Evolutionary conservation across 2,113 vertebrate species (phyloP).

Genomic region (Melanotaenia duboulayi): DNA sequence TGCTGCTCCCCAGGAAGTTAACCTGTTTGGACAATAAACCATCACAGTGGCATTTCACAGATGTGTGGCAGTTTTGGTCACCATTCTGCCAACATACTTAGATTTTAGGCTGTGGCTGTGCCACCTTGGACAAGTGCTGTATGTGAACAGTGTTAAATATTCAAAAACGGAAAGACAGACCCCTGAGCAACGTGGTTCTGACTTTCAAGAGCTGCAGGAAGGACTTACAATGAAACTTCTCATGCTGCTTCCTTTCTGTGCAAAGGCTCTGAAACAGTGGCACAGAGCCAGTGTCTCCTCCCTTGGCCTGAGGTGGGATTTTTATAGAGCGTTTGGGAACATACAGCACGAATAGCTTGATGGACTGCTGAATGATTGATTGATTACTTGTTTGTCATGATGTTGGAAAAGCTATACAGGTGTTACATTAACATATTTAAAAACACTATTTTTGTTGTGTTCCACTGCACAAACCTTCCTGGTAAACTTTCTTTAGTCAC

Average conservation of each 20-base stretch:
- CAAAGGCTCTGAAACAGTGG: slow-evolving; percentile 50
- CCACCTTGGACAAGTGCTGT: slow-evolving; percentile 6
- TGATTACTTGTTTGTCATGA: slow-evolving; percentile 57
- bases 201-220: slow-evolving; percentile 67
- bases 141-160: slow-evolving; percentile 25
- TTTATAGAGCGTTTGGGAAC: slow-evolving; percentile 69
- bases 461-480: slow-evolving; percentile 10
- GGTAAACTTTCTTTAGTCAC: background rate
- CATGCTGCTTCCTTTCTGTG: slow-evolving; percentile 66
- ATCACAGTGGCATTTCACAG: slow-evolving; percentile 44
- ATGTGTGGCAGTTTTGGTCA: background rate
- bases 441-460: slow-evolving; percentile 27
- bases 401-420: slow-evolving; percentile 56
- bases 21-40: slow-evolving; percentile 54
- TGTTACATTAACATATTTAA: slow-evolving; percentile 51
- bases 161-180: slow-evolving; percentile 28
- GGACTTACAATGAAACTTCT: slow-evolving; percentile 66
- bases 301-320: slow-evolving; percentile 61
- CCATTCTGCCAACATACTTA: background rate
- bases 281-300: slow-evolving; percentile 65
- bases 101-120: slow-evolving; percentile 3
- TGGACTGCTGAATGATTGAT: slow-evolving; percentile 69
- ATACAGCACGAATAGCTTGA: slow-evolving; percentile 50
- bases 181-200: slow-evolving; percentile 23
- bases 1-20: slow-evolving; percentile 27